Percentiles rank a stretch among this genome's conserved stretches.
Evolutionary conservation across 2,797 vertebrate species (phyloP).

Genomic region (Phoebastria nigripes): DNA sequence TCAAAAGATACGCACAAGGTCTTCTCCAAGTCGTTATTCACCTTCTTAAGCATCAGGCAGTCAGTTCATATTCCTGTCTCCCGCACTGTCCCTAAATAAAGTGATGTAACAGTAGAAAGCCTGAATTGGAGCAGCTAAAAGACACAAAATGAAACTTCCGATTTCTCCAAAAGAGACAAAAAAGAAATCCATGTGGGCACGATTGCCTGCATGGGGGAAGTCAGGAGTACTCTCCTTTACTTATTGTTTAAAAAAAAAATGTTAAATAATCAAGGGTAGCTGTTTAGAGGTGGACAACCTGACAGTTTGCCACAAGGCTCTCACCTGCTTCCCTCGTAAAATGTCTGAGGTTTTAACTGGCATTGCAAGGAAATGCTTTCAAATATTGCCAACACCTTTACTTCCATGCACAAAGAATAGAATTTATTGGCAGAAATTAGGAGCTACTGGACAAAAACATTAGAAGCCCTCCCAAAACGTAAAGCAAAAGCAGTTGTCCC

Average conservation of each 20-base stretch:
- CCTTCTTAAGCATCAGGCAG: constrained; percentile 24
- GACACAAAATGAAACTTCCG: rapidly evolving
- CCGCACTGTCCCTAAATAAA: not conserved
- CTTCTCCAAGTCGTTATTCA: constrained; percentile 57
- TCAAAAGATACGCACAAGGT: constrained; percentile 27
- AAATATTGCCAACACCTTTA: not conserved
- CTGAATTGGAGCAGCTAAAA: not conserved
- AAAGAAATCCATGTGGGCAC: rapidly evolving
- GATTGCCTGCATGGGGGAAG: not conserved
- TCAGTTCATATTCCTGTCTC: not conserved
- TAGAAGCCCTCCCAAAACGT: not conserved
- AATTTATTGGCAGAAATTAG: not conserved
- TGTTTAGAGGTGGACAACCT: not conserved
- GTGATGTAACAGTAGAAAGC: not conserved
- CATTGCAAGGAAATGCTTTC: not conserved
- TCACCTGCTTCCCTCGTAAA: not conserved
- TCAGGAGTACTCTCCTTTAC: not conserved
- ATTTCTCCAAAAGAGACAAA: not conserved
- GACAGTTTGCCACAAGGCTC: not conserved
- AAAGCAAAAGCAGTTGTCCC: not conserved
- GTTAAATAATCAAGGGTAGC: not conserved
- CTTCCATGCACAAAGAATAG: not conserved
- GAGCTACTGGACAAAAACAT: not conserved
- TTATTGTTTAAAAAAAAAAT: too few species aligned
- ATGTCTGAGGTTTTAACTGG: not conserved